phyloP scores from a whole-genome alignment of 2,888 invertebrate species.

The Limulus polyphemus region DNA sequence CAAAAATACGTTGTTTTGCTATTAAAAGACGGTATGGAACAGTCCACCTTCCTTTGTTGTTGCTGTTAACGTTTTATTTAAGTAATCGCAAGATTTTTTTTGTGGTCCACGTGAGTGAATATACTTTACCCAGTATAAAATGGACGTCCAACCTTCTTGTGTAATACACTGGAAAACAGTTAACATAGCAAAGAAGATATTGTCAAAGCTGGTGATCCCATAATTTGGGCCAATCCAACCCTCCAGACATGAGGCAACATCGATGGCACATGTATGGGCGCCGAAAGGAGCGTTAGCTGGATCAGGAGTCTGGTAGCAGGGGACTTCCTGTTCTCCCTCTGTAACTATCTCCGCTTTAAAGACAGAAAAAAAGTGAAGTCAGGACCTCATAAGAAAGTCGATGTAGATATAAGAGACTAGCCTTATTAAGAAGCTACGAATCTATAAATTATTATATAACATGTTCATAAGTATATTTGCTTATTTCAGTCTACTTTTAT shows the following conservation, averaged over 20 bases:
- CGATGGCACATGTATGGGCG: slow-evolving; percentile 70
- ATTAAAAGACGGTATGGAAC: too few species aligned
- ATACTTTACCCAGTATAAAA: slow-evolving; percentile 94
- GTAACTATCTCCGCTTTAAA: slow-evolving; percentile 65
- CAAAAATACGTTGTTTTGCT: too few species aligned
- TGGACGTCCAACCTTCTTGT: slow-evolving; percentile 99
- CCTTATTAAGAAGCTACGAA: too few species aligned
- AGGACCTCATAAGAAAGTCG: too few species aligned
- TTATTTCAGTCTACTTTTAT: too few species aligned
- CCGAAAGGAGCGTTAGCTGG: slow-evolving; percentile 56
- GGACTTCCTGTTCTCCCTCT: slow-evolving; percentile 75
- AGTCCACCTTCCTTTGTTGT: too few species aligned
- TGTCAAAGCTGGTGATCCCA: slow-evolving; percentile 99
- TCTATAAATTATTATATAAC: too few species aligned
- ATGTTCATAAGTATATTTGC: too few species aligned
- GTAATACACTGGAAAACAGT: slow-evolving; percentile 99
- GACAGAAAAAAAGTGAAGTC: too few species aligned
- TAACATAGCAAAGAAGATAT: slow-evolving; percentile 99
- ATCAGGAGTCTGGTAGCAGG: slow-evolving; percentile 56
- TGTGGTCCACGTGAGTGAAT: neutral
- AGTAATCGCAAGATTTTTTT: too few species aligned
- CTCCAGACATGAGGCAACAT: slow-evolving; percentile 74
- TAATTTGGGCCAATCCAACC: slow-evolving; percentile 94
- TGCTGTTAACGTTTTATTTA: too few species aligned
- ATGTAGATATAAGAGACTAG: too few species aligned